A percentile compares a stretch with the other conserved stretches of the same genome.
These are phyloP conservation scores for Caenorhabditis sinica DNA, from an alignment of 2,888 invertebrate species.

Conservation along the genomic window DNA sequence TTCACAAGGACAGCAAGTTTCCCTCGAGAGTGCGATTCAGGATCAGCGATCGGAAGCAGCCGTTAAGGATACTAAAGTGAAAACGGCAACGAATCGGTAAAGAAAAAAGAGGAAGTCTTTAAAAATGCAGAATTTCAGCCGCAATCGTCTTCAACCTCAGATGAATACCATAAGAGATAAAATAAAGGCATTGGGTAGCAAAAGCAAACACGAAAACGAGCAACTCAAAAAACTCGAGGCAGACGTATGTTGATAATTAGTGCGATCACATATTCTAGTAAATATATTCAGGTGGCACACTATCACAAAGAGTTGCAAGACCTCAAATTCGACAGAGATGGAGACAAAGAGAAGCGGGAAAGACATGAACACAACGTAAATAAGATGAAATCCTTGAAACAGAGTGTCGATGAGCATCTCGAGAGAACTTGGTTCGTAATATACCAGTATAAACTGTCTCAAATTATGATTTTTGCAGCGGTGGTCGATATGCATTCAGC, in stretches of 20 bases:
- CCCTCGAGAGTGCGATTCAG: slow-evolving; percentile 93
- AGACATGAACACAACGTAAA: background rate
- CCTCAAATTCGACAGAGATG: slow-evolving; percentile 65
- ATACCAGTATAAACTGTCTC: background rate
- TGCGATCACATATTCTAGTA: background rate
- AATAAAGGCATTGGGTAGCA: background rate
- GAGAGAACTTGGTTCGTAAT: background rate
- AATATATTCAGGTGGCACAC: slow-evolving; percentile 6
- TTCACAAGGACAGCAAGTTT: slow-evolving; percentile 89
- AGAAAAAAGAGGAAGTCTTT: background rate
- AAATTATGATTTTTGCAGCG: slow-evolving; percentile 36
- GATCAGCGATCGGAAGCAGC: slow-evolving; percentile 75
- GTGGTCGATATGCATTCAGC: slow-evolving; percentile 32
- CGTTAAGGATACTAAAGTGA: slow-evolving; percentile 22
- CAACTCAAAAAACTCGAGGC: background rate
- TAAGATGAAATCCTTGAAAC: background rate
- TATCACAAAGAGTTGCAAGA: background rate
- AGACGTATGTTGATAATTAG: background rate
- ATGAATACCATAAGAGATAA: background rate
- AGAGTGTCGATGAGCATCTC: background rate
- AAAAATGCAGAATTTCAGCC: background rate
- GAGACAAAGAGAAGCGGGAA: background rate
- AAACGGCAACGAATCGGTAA: slow-evolving; percentile 32
- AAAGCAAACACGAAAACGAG: background rate
- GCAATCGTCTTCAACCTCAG: background rate